These are phyloP conservation scores for Hirtodrosophila alboralis DNA, from an alignment of 2,888 invertebrate genomes.

Conservation along the genomic window DNA sequence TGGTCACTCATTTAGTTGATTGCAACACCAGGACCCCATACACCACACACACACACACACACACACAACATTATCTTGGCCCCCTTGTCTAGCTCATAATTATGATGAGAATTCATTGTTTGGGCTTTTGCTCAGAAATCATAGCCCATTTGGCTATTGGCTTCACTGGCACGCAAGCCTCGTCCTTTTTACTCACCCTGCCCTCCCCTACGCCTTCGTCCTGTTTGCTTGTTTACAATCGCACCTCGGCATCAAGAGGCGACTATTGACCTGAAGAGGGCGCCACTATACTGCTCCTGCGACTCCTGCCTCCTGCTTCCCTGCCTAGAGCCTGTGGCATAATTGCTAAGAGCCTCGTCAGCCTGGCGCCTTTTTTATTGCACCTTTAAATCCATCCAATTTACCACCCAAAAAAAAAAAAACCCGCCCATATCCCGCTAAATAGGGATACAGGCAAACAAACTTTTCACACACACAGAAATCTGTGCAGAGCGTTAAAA, in stretches of 20 bases:
- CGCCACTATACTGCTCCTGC: slow-evolving; percentile 54
- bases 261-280: slow-evolving; percentile 82
- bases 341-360: slow-evolving; percentile 66
- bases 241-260: slow-evolving; percentile 74
- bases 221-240: slow-evolving; percentile 71
- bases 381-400: slow-evolving; percentile 28
- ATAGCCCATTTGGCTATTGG: slow-evolving; percentile 24
- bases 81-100: neutral
- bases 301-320: slow-evolving; percentile 30
- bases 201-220: no score
- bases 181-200: neutral
- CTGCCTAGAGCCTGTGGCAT: slow-evolving; percentile 42
- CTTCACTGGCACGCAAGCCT: slow-evolving; percentile 36
- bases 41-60: no score
- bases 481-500: no score
- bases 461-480: neutral
- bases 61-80: no score
- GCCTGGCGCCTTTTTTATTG: slow-evolving; percentile 62
- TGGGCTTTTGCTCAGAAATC: slow-evolving; percentile 25
- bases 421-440: no score
- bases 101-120: slow-evolving; percentile 29
- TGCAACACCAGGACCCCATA: slow-evolving; percentile 10
- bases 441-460: no score
- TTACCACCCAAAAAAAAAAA: no score
- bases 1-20: slow-evolving; percentile 70